Evolutionary conservation across 2,797 vertebrate species (phyloP), one percentile per base, ranked within the genome.

Genomic region (Calcarius lapponicus): DNA sequence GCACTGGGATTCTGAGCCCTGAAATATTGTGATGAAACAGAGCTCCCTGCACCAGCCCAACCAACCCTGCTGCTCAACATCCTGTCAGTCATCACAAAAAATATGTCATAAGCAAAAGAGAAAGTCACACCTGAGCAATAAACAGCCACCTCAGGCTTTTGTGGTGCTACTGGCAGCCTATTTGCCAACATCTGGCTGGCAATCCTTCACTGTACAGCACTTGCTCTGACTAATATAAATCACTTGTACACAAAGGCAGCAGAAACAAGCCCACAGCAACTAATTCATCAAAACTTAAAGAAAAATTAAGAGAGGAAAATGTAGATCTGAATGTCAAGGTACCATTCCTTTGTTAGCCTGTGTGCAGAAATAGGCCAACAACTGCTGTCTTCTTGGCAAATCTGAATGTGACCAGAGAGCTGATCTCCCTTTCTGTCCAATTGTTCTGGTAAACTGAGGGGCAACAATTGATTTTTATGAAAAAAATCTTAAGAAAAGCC

Each of bases 51-150:
- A 5, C 47, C 5, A 5, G 47, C 62, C 86, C 76, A 43, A 32
- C 22, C 51, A 64, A 54, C 19, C 22, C 45, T 24, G n/a, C 42
- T 0, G 0, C 31, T 91, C 70, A 73, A 29, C 38, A 56, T 36
- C 61, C 88, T 48, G 54, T 25, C 92, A 93, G 45, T 48, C 76
- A 90, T 3, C 53, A 72, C 62, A 65, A 75, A 89, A 95, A 81
- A 50, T 13, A 90, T 17, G 50, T 32, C 81, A 86, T 51, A 91
- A 90, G 51, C 70, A 81, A 81, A 42, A 22, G 28, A 79, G 34
- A 88, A 95, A 86, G 73, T 62, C 73, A 88, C 50, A 81, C 36
- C 50, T 62, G 66, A 93, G 86, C 83, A 94, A 43, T 53, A 88
- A 95, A 60, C 2, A 81, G 73, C 69, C 75, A 80, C 65, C 58